Conservation (phyloP, 1,140 invertebrate genomes). For the Zaprionus nigranus region DNA sequence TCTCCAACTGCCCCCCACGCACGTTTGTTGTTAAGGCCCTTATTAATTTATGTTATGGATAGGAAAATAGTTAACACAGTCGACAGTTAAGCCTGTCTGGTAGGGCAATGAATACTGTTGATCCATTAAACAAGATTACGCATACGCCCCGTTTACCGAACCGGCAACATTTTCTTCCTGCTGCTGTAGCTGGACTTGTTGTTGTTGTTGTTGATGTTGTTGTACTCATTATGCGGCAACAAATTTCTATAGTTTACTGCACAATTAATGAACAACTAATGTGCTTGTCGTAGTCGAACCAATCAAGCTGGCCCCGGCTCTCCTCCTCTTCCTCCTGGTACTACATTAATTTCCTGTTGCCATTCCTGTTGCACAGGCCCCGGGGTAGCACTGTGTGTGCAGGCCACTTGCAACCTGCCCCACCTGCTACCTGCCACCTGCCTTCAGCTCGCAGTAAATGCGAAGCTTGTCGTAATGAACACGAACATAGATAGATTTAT, state of each 20-base stretch:
- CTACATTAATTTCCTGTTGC: slow-evolving; percentile 38
- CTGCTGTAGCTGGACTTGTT: background rate
- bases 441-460: slow-evolving; percentile 10
- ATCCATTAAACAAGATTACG: slow-evolving; percentile 65
- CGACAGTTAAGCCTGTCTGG: slow-evolving; percentile 26
- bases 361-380: slow-evolving; percentile 16
- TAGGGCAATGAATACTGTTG: slow-evolving; percentile 41
- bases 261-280: slow-evolving; percentile 73
- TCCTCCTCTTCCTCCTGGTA: background rate
- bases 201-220: slow-evolving; percentile 1
- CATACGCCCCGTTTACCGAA: slow-evolving; percentile 43
- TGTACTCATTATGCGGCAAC: slow-evolving; percentile 35
- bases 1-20: background rate
- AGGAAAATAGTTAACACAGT: slow-evolving; percentile 50
- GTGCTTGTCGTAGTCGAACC: slow-evolving; percentile 38
- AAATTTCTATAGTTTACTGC: slow-evolving; percentile 45
- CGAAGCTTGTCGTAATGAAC: slow-evolving; percentile 29
- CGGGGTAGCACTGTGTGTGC: background rate
- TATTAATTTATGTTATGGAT: slow-evolving; percentile 64
- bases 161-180: background rate
- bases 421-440: slow-evolving; percentile 17
- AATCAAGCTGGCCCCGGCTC: background rate
- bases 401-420: background rate
- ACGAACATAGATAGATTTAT: slow-evolving; percentile 30
- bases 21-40: slow-evolving; percentile 13